Evolutionary conservation across 2,797 vertebrate genomes (phyloP).

Genomic region (Coilia nasus): DNA sequence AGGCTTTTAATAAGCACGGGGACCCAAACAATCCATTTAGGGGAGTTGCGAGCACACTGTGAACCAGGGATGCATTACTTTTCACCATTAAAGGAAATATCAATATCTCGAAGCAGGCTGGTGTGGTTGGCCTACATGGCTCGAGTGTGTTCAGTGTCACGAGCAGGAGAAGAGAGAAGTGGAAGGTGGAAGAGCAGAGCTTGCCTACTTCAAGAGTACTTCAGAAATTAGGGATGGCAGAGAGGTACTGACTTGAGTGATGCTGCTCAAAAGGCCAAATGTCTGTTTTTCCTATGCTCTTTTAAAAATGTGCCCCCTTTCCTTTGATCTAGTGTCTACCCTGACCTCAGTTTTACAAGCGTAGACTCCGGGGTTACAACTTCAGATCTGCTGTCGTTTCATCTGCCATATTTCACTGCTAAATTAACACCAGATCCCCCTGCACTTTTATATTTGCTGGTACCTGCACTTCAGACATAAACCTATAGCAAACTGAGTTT

Average conservation of each 20-base stretch:
- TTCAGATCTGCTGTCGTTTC: background rate
- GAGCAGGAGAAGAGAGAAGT: conserved; percentile 4
- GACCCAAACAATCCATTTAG: conserved; percentile 46
- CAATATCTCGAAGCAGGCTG: conserved; percentile 46
- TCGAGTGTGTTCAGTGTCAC: conserved; percentile 31
- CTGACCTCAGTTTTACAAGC: conserved; percentile 14
- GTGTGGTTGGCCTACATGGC: conserved; percentile 37
- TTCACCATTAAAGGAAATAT: conserved; percentile 52
- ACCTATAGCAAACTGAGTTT: background rate
- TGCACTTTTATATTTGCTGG: background rate
- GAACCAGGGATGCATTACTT: conserved; percentile 42
- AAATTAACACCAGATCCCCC: conserved; percentile 15
- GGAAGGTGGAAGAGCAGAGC: background rate
- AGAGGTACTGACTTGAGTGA: background rate
- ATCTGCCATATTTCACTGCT: conserved; percentile 11
- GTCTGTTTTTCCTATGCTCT: background rate
- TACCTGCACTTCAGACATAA: background rate
- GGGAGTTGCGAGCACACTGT: conserved; percentile 38
- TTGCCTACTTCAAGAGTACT: conserved; percentile 30
- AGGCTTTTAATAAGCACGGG: conserved; percentile 51
- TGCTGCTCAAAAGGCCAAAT: background rate
- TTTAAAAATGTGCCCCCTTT: background rate
- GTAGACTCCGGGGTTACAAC: background rate
- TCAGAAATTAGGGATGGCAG: background rate
- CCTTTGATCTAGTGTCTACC: conserved; percentile 2